phyloP scores from a whole-genome alignment of 1,140 invertebrate species.

The Chelonus insularis region DNA sequence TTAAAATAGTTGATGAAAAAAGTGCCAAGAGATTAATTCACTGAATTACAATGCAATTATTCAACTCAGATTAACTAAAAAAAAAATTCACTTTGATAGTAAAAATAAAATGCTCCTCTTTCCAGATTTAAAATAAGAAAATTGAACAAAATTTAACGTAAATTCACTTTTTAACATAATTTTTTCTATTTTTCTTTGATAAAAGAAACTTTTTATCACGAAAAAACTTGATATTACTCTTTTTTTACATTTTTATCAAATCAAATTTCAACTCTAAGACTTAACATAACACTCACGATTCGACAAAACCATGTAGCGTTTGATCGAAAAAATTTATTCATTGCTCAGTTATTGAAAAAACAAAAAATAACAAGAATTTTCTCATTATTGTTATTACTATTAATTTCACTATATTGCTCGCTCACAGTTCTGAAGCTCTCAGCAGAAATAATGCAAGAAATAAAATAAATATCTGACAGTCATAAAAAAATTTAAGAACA shows the following conservation, averaged over 20 bases:
- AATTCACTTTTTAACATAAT: no score
- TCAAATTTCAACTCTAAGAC: constrained; percentile 14
- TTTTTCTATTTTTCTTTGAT: no score
- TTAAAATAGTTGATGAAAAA: constrained; percentile 29
- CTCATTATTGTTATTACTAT: constrained; percentile 26
- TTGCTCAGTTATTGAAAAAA: constrained; percentile 19
- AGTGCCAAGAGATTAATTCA: constrained; percentile 44
- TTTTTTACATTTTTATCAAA: constrained; percentile 28
- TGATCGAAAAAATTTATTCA: not conserved
- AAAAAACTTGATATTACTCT: constrained; percentile 21
- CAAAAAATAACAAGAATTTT: constrained; percentile 13
- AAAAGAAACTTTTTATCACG: no score
- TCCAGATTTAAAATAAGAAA: no score
- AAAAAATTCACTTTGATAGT: no score
- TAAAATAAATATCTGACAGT: no score
- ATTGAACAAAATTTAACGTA: no score
- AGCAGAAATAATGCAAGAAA: no score
- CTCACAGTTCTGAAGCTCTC: constrained; percentile 28
- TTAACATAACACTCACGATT: constrained; percentile 29
- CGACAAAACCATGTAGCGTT: constrained; percentile 14
- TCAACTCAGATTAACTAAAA: no score
- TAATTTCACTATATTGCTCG: constrained; percentile 41
- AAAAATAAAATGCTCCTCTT: no score
- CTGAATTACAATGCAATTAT: no score
- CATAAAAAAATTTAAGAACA: constrained; percentile 19